Evolutionary conservation across 2,113 vertebrate genomes (phyloP).

Genomic region (Hippocampus barbouri): DNA sequence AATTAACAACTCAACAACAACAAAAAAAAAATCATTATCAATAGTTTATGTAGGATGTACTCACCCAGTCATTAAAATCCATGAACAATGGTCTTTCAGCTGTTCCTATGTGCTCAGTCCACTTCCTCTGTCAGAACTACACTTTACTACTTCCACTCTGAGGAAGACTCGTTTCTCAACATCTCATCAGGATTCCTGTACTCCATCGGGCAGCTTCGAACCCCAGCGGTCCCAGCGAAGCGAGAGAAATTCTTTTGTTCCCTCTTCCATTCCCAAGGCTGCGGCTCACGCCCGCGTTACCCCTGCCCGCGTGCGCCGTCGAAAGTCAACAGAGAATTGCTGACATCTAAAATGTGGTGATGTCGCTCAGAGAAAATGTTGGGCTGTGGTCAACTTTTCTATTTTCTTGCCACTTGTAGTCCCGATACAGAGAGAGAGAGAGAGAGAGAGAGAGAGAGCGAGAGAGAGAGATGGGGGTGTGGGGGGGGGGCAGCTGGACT

Average conservation of each 20-base stretch:
- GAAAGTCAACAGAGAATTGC: slow-evolving; percentile 12
- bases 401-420: neutral
- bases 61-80: slow-evolving; percentile 42
- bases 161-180: neutral
- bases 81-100: neutral
- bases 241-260: neutral
- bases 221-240: neutral
- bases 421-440: neutral
- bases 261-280: neutral
- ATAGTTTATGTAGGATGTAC: slow-evolving; percentile 9
- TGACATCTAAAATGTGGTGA: slow-evolving; percentile 15
- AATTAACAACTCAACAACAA: neutral
- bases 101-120: neutral
- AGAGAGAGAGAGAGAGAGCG: neutral
- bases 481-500: slow-evolving; percentile 6
- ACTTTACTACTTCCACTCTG: neutral
- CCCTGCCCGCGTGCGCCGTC: neutral
- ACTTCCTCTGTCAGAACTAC: neutral
- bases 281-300: too few relatives aligned
- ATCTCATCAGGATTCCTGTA: neutral
- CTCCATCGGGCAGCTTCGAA: neutral
- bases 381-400: slow-evolving; percentile 8
- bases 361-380: slow-evolving; percentile 6
- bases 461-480: neutral
- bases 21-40: too few relatives aligned